Conservation (phyloP, 1,140 invertebrate species). For the Formica selysi region DNA sequence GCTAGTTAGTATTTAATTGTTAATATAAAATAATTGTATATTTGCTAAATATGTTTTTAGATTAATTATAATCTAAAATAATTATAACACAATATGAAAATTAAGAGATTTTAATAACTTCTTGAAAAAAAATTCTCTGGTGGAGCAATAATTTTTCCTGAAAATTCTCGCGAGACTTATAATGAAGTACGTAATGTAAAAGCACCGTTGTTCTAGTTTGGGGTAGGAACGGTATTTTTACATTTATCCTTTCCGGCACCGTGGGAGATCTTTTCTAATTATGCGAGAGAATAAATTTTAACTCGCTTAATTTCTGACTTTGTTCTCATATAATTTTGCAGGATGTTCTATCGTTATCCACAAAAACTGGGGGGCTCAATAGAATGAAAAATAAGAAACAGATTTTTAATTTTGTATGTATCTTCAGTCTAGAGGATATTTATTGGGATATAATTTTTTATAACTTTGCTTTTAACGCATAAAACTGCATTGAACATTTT, state of each 20-base stretch:
- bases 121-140: not conserved
- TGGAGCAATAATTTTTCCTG: slow-evolving; percentile 20
- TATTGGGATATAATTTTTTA: not conserved
- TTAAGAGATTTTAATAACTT: not conserved
- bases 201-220: slow-evolving; percentile 42
- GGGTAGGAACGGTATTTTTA: slow-evolving; percentile 15
- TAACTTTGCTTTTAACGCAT: not conserved
- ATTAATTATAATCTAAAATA: not conserved
- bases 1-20: too few species aligned
- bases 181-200: slow-evolving; percentile 43
- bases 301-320: slow-evolving; percentile 25
- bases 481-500: not conserved
- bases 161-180: slow-evolving; percentile 57
- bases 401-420: not conserved
- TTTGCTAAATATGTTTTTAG: not conserved
- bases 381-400: not conserved
- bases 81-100: slow-evolving; percentile 1
- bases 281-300: slow-evolving; percentile 45
- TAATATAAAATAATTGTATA: not conserved
- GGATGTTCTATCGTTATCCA: not conserved
- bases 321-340: slow-evolving; percentile 25
- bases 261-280: slow-evolving; percentile 27
- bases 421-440: too few species aligned
- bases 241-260: slow-evolving; percentile 22
- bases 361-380: not conserved